Evolutionary conservation across 2,113 vertebrate genomes (phyloP).

Genomic region (Limnothrissa miodon): DNA sequence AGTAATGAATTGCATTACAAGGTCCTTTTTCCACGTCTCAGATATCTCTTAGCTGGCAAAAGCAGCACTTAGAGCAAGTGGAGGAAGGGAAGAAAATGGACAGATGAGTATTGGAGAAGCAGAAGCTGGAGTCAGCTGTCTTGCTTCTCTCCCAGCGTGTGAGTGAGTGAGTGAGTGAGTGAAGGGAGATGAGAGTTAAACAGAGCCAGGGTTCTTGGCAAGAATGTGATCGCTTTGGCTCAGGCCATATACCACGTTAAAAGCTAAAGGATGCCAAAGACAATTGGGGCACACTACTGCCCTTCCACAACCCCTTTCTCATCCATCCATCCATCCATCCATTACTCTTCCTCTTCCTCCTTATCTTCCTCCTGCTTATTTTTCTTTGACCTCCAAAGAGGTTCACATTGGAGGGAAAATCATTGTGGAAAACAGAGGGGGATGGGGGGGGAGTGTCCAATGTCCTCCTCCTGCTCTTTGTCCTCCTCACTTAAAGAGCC

Average conservation of each 20-base stretch:
- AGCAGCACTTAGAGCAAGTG: not conserved
- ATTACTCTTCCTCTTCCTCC: conserved; percentile 28
- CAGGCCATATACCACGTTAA: conserved; percentile 39
- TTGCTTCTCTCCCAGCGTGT: not conserved
- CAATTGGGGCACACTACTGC: conserved; percentile 53
- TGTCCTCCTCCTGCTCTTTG: not conserved
- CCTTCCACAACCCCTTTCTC: not conserved
- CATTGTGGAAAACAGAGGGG: not conserved
- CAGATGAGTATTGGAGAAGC: conserved; percentile 42
- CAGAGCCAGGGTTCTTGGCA: conserved; percentile 45
- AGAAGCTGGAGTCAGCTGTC: not conserved
- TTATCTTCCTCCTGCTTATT: not conserved
- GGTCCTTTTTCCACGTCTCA: not conserved
- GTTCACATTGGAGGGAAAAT: not conserved
- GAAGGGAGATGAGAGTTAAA: conserved; percentile 59
- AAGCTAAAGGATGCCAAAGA: conserved; percentile 60
- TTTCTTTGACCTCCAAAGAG: conserved; percentile 27
- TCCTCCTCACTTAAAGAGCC: not conserved
- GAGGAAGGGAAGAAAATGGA: conserved; percentile 37
- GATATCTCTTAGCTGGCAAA: not conserved
- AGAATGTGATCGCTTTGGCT: conserved; percentile 55
- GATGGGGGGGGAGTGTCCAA: not conserved
- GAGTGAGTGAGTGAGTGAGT: conserved; percentile 49
- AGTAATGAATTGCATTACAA: not conserved
- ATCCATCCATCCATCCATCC: too few species aligned